phyloP scores from a whole-genome alignment of 2,113 vertebrate species.

The Phocoena sinus region DNA sequence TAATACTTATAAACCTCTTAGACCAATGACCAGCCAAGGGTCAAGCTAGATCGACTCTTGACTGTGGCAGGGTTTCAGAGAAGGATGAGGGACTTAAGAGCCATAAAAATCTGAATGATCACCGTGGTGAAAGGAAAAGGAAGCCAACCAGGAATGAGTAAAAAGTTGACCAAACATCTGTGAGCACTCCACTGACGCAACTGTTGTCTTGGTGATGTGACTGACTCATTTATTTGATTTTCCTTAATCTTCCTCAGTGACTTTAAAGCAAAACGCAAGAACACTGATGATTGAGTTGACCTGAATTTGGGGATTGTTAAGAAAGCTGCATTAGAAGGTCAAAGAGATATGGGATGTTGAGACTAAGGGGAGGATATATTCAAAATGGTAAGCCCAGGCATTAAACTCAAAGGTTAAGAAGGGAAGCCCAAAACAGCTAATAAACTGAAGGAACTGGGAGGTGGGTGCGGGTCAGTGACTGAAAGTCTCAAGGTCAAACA shows the following conservation, averaged over 20 bases:
- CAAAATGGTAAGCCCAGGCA: not conserved
- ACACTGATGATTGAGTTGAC: not conserved
- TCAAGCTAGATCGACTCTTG: not conserved
- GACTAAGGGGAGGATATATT: not conserved
- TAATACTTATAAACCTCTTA: not conserved
- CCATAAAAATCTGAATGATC: not conserved
- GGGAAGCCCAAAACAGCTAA: not conserved
- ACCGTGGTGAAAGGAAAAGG: not conserved
- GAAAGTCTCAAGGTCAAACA: not conserved
- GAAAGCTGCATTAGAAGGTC: slow-evolving; percentile 1
- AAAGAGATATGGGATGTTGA: not conserved
- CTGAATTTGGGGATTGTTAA: not conserved
- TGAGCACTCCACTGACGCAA: not conserved
- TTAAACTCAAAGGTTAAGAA: slow-evolving; percentile 32
- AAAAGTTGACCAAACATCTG: not conserved
- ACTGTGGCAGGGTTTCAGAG: not conserved
- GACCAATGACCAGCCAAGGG: not conserved
- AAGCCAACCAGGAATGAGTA: not conserved
- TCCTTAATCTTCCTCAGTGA: not conserved
- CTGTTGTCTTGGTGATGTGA: not conserved
- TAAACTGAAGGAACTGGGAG: not conserved
- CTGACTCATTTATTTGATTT: not conserved
- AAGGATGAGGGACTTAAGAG: not conserved
- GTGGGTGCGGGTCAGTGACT: not conserved
- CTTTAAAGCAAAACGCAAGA: slow-evolving; percentile 36